Base-by-base conservation (phyloP, 2,888 invertebrate species). In the Leptinotarsa peninsularis region DNA sequence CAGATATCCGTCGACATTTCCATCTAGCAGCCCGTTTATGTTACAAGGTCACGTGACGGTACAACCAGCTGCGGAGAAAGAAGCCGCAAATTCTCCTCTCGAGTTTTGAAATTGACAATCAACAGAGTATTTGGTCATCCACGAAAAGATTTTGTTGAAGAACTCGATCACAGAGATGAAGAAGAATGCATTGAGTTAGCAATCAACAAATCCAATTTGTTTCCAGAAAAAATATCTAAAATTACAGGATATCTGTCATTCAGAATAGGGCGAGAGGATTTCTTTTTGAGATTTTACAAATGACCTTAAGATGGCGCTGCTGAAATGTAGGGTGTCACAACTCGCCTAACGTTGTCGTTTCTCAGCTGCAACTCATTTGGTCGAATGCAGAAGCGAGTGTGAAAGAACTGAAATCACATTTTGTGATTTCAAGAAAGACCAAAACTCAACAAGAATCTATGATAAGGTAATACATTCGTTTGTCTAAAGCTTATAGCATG, bases 21-120 rank as follows among this genome's bases (percentile, higher is more conserved):
- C 81, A 82, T 82, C 82, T 76, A 82, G 76, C 78, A 75, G 78
- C 75, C 80, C 74, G 79, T 81, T 83, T 82, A 83, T 82, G 81
- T 80, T 81, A 79, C 81, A 81, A 82, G 81, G 83, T 81, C 84
- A 83, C 82, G 78, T 81, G 81, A 82, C 78, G 79, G 73, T 79
- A 72, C 66, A 27, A 63, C 63, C 63, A 63, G 63, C 33, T 63
- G 63, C 43, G 33, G 43, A n/a, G 43, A 33, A 15, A n/a, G 63
- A 33, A 63, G 33, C 1, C 4, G 21, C 27, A n/a, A 63, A 43
- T n/a, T 63, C 4, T n/a, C n/a, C n/a, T n/a, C 5, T 63, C 43
- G 43, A 43, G 10, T 43, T 43, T 10, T 43, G 10, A 10, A 43
- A 43, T 3, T 18, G 18, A 66, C 18, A 66, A 49, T 49, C 17